Conservation (phyloP, 2,113 vertebrate species). For the Hippocampus abdominalis region DNA sequence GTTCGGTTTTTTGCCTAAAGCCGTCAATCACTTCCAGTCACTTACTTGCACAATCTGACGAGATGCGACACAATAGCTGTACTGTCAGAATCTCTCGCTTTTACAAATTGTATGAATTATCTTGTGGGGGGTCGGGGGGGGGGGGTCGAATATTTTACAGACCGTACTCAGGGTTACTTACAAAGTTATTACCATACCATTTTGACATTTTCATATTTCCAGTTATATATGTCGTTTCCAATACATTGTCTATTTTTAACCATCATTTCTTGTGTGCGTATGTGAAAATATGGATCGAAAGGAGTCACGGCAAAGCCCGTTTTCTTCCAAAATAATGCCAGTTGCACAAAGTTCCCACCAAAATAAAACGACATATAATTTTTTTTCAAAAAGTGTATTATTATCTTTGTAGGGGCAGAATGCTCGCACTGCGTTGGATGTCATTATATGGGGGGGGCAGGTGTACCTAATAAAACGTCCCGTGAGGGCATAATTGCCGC, state of each 20-base stretch:
- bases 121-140: too few relatives aligned
- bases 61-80: not conserved
- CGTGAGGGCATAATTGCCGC: not conserved
- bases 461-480: slow-evolving; percentile 8
- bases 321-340: not conserved
- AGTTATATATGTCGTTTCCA: not conserved
- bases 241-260: not conserved
- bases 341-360: not conserved
- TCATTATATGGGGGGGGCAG: not conserved
- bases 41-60: not conserved
- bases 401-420: not conserved
- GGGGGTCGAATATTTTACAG: not conserved
- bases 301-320: not conserved
- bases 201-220: not conserved
- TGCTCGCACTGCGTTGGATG: not conserved
- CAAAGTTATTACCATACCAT: not conserved
- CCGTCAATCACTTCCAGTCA: too few relatives aligned
- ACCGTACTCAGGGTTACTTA: not conserved
- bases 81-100: not conserved
- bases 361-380: not conserved
- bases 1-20: not conserved
- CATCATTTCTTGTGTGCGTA: not conserved
- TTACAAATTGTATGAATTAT: not conserved
- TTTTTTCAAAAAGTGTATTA: not conserved
- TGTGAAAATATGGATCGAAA: not conserved